A percentile compares a stretch with the other conserved stretches of the same genome.
Conservation (phyloP, 2,888 invertebrate species). For the Calameuta idolon region DNA sequence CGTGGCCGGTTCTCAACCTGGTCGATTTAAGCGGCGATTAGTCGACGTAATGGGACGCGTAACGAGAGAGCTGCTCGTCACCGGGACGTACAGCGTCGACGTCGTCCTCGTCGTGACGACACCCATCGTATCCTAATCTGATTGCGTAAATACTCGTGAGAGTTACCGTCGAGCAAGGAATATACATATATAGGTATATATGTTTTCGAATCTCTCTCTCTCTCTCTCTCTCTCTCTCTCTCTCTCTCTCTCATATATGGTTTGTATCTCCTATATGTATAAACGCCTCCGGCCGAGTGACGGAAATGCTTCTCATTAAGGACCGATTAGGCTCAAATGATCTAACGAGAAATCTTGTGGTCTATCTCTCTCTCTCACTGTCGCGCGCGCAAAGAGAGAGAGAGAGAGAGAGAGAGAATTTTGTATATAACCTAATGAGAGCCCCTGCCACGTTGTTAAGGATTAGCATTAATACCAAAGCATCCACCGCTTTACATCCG, state of each 20-base stretch:
- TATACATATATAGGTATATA: background rate
- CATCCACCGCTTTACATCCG: background rate
- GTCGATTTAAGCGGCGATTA: background rate
- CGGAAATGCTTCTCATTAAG: constrained; percentile 33
- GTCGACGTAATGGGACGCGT: background rate
- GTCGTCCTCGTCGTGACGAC: constrained; percentile 7
- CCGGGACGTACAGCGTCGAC: constrained; percentile 20
- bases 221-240: constrained; percentile 6
- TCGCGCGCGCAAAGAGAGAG: no score
- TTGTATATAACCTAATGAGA: background rate
- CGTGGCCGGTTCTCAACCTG: background rate
- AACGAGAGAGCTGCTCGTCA: constrained; percentile 15
- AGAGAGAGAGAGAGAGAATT: background rate
- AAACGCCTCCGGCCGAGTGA: constrained; percentile 2
- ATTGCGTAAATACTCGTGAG: background rate
- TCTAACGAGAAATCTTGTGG: background rate
- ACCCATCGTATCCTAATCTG: background rate
- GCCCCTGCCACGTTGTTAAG: background rate
- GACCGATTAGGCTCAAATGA: constrained; percentile 37
- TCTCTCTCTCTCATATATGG: background rate
- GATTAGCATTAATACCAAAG: background rate
- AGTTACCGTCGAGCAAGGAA: background rate
- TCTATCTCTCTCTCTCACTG: background rate
- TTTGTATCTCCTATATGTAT: background rate
- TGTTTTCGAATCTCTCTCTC: background rate